Evolutionary conservation across 2,113 vertebrate genomes (phyloP), one percentile per base, ranked within the genome.

Genomic region (Centrocercus urophasianus): DNA sequence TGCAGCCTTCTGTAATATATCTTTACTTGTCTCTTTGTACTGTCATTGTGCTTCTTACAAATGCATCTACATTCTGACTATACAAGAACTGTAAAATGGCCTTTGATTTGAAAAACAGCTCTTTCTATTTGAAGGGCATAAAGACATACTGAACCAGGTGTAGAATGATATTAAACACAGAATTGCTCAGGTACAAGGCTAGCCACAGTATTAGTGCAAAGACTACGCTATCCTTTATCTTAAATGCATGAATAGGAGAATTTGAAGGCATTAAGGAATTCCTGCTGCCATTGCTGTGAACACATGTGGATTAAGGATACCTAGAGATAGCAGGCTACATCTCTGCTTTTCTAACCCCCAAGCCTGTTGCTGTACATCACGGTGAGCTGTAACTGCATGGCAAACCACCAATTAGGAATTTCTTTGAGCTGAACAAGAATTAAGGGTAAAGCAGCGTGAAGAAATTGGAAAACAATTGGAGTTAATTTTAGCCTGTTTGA

Each of bases 141-240:
- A 52, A 45, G 43, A 36, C 14, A 32, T 64, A 19, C 28, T 19
- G 47, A 20, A 18, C 11, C 38, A 22, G 7, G 36, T 71, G 15
- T 45, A 67, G 54, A 34, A 4, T 36, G 28, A 1, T 6, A 1
- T 0, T n/a, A 42, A 27, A 5, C 2, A 1, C 19, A 64, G 25
- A 12, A 19, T 48, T 30, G 42, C 42, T 38, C 6, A 0, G 8
- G 50, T 47, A 27, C 24, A 42, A 25, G 50, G n/a, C 22, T 57
- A 25, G 2, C 30, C 6, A 2, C 4, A 47, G 22, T 6, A 8
- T 18, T 8, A 8, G 14, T 13, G 5, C 0, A 3, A 85, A 79
- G 19, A 5, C 36, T 57, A 1, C 1, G 0, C n/a, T 76, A 27
- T 11, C 38, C 27, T 45, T 42, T 19, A 50, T 6, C 11, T 19